Conservation (phyloP, 2,888 invertebrate species). For the Drosophila emarginata region DNA sequence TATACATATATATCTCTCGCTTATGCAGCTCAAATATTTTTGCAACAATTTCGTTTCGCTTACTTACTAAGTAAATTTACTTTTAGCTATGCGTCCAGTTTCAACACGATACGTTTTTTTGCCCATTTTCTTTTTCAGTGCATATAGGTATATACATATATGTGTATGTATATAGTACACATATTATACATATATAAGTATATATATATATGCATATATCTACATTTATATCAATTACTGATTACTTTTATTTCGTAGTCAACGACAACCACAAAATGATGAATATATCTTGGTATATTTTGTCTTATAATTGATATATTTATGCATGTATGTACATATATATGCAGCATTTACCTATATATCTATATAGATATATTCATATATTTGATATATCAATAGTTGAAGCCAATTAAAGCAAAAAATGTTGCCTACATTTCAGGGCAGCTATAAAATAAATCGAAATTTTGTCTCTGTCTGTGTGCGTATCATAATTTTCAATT, state of each 20-base stretch:
- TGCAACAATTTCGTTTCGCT: slow-evolving; percentile 70
- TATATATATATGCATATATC: neutral
- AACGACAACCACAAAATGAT: too few species aligned
- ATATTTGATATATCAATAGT: neutral
- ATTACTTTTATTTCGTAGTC: too few species aligned
- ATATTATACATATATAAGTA: neutral
- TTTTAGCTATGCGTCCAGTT: slow-evolving; percentile 71
- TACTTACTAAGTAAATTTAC: slow-evolving; percentile 69
- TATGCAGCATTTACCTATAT: neutral
- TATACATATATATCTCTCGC: slow-evolving; percentile 19
- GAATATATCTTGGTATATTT: too few species aligned
- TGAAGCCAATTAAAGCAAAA: slow-evolving; percentile 16
- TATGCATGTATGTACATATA: neutral
- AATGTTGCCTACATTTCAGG: slow-evolving; percentile 46
- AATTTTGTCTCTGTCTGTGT: slow-evolving; percentile 4
- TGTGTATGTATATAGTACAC: neutral
- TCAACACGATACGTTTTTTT: slow-evolving; percentile 31
- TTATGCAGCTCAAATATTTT: slow-evolving; percentile 72
- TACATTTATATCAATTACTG: neutral
- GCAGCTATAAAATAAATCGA: slow-evolving; percentile 38
- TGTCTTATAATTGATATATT: too few species aligned
- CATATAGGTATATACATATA: neutral
- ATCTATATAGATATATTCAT: neutral
- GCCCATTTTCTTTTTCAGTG: neutral
- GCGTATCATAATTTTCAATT: slow-evolving; percentile 49